These are phyloP conservation scores for Tenthredo livida DNA, from an alignment of 2,888 invertebrate species.

Conservation along the genomic window DNA sequence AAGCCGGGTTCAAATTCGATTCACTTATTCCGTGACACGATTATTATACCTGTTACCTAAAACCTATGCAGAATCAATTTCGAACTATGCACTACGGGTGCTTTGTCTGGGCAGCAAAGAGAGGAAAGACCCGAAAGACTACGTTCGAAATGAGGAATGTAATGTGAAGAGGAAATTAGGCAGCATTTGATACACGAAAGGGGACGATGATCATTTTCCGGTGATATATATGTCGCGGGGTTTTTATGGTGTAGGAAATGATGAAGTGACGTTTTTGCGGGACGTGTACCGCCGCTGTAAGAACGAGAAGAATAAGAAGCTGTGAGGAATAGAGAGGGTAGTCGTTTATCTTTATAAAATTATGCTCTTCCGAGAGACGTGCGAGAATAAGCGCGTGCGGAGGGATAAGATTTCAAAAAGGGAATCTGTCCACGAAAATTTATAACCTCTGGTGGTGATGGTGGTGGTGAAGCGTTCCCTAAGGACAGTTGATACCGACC, in stretches of 20 bases:
- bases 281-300: background rate
- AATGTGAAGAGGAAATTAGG: background rate
- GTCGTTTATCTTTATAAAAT: slow-evolving; percentile 39
- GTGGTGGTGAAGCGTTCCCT: background rate
- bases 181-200: background rate
- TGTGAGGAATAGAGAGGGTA: background rate
- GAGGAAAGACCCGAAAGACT: background rate
- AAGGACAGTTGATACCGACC: slow-evolving; percentile 17
- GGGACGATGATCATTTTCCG: slow-evolving; percentile 4
- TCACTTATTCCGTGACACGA: background rate
- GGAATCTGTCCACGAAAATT: slow-evolving; percentile 33
- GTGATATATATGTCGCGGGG: background rate
- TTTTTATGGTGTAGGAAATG: background rate
- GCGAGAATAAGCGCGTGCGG: background rate
- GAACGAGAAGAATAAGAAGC: background rate
- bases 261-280: background rate
- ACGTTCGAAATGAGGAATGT: background rate
- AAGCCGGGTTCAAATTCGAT: background rate
- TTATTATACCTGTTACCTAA: background rate
- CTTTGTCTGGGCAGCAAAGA: too few relatives aligned
- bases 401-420: slow-evolving; percentile 39
- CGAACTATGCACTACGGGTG: background rate
- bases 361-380: slow-evolving; percentile 29
- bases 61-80: background rate
- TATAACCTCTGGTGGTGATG: background rate